A percentile compares a stretch with the other conserved stretches of the same genome.
Conservation (phyloP, 2,113 vertebrate genomes). For the Gambusia affinis region DNA sequence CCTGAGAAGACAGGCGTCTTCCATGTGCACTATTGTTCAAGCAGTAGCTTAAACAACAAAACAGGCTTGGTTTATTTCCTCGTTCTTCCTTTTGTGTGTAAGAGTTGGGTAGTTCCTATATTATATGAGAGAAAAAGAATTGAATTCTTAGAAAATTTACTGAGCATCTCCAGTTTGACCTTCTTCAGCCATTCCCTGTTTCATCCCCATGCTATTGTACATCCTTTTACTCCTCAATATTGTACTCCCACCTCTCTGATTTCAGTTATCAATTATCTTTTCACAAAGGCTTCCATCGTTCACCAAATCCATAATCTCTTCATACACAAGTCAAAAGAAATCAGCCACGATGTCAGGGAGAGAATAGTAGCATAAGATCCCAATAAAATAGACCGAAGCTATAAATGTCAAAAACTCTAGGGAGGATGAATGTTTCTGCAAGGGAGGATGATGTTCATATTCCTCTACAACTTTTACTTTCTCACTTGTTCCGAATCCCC, state of each 20-base stretch:
- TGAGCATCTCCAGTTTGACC: slow-evolving; percentile 36
- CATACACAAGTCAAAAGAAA: too few species aligned
- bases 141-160: slow-evolving; percentile 19
- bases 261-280: slow-evolving; percentile 2
- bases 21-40: slow-evolving; percentile 20
- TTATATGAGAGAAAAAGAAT: slow-evolving; percentile 14
- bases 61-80: slow-evolving; percentile 15
- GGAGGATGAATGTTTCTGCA: too few species aligned
- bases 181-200: not conserved
- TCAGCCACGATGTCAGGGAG: too few species aligned
- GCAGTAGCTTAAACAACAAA: not conserved
- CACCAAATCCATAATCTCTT: too few species aligned
- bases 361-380: too few species aligned
- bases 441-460: too few species aligned
- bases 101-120: slow-evolving; percentile 13
- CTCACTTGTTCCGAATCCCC: not conserved
- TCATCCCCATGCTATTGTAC: slow-evolving; percentile 24
- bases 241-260: slow-evolving; percentile 9
- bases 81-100: not conserved
- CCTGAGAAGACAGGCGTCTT: slow-evolving; percentile 27
- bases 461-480: not conserved
- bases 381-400: too few species aligned
- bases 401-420: too few species aligned
- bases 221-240: slow-evolving; percentile 1
- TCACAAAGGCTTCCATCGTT: too few species aligned